Conservation (phyloP, 2,113 vertebrate genomes). For the Scopus umbretta region DNA sequence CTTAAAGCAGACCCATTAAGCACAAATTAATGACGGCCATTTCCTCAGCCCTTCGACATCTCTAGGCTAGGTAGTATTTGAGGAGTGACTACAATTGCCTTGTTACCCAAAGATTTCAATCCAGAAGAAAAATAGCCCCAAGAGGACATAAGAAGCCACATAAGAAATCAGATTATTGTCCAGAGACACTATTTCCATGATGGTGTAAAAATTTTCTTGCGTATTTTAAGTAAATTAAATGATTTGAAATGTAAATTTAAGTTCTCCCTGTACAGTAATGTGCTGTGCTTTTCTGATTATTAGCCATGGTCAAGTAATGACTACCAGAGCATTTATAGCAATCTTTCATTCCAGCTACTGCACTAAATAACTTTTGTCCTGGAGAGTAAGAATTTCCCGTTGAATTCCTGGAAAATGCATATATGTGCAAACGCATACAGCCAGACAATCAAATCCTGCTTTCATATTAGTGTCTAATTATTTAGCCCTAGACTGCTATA, state of each 20-base stretch:
- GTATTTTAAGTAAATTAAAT: not conserved
- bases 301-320: not conserved
- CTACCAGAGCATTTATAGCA: not conserved
- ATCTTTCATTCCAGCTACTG: not conserved
- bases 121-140: not conserved
- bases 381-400: not conserved
- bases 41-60: not conserved
- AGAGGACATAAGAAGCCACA: not conserved
- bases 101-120: not conserved
- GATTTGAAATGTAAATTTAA: not conserved
- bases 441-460: not conserved
- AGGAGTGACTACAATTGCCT: not conserved
- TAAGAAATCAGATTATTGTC: not conserved
- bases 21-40: not conserved
- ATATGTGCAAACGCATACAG: not conserved
- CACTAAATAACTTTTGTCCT: not conserved
- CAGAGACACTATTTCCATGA: not conserved
- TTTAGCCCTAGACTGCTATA: not conserved
- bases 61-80: not conserved
- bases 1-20: not conserved
- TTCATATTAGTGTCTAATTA: not conserved
- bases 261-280: not conserved
- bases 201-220: not conserved
- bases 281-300: conserved; percentile 6
- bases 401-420: not conserved